Base-by-base conservation (phyloP, 2,888 invertebrate genomes). In the Capitulum mitella region DNA sequence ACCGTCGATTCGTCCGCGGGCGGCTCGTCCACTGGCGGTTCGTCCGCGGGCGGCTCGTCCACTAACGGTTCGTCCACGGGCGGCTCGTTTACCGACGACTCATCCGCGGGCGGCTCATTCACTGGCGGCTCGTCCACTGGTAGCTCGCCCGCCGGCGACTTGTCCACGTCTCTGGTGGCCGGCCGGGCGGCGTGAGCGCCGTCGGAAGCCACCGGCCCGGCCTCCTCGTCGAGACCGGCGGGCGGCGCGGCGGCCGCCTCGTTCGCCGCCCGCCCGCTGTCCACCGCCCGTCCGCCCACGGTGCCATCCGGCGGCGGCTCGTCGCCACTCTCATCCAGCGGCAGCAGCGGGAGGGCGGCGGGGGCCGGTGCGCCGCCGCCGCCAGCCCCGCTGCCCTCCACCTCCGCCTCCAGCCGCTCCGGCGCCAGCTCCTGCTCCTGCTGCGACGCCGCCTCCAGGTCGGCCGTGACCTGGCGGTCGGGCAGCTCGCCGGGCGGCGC, bases 401-500 rank as follows among this genome's bases (percentile, higher is more conserved):
- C 10, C 58, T n/a, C n/a, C n/a, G n/a, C 58, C 29, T 29, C 16
- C 37, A 6, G 70, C 34, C 22, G 22, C 22, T 26, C 40, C 6
- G 6, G 16, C 37, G 22, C 32, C 16, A 1, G 32, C 32, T 32
- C 16, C 61, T 12, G 32, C 16, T 29, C 61, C 61, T 14, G 58
- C n/a, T 58, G n/a, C 58, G 10, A 10, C 58, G n/a, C 34, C 34
- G 32, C 34, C 64, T 34, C 34, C 64, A 34, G 34, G 12, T 32
- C 70, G 26, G 26, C 70, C 0, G 70, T 70, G 70, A 70, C 37
- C 5, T 22, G 26, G 5, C 70, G 70, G 70, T 70, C 70, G 26
- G 70, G 37, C 70, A 70, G 70, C 70, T 22, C 70, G 64, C 64
- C 64, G 58, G 58, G 22, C 19, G 64, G 64, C 32, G 64, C 26